Percentiles rank a stretch among this genome's conserved stretches.
Evolutionary conservation across 1,140 invertebrate species (phyloP).

Genomic region (Amyelois transitella): DNA sequence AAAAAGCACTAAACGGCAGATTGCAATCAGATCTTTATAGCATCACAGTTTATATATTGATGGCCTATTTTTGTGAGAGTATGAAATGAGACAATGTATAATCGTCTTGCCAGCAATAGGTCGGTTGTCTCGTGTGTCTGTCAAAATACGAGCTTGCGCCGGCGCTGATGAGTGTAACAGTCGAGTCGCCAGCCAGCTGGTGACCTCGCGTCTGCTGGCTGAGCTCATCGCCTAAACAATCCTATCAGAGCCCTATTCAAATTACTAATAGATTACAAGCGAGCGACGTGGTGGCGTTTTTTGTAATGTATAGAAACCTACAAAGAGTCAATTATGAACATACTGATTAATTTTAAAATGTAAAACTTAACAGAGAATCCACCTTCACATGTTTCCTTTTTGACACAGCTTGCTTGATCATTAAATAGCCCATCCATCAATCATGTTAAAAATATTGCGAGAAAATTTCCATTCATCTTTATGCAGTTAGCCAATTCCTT

Average conservation of each 20-base stretch:
- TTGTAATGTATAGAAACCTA: too few species aligned
- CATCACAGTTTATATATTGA: background rate
- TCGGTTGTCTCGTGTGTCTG: conserved; percentile 15
- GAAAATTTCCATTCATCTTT: background rate
- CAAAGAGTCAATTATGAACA: too few species aligned
- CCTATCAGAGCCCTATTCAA: conserved; percentile 10
- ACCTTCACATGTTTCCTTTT: too few species aligned
- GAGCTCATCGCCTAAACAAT: conserved; percentile 44
- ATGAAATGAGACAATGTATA: conserved; percentile 17
- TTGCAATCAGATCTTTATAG: too few species aligned
- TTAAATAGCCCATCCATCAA: background rate
- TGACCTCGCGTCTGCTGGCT: conserved; percentile 17
- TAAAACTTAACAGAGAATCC: too few species aligned
- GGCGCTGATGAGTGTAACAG: conserved; percentile 51
- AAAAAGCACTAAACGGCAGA: too few species aligned
- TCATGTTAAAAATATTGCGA: background rate
- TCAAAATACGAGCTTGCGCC: conserved; percentile 29
- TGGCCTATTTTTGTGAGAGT: background rate
- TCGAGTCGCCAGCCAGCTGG: conserved; percentile 33
- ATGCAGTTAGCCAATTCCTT: background rate
- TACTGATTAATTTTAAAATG: too few species aligned
- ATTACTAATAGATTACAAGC: conserved; percentile 17
- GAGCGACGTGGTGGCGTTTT: conserved; percentile 32
- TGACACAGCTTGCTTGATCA: too few species aligned
- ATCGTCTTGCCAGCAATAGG: background rate